A percentile compares a stretch with the other conserved stretches of the same genome.
Evolutionary conservation across 2,888 invertebrate species (phyloP).

Genomic region (Melinaea menophilus): DNA sequence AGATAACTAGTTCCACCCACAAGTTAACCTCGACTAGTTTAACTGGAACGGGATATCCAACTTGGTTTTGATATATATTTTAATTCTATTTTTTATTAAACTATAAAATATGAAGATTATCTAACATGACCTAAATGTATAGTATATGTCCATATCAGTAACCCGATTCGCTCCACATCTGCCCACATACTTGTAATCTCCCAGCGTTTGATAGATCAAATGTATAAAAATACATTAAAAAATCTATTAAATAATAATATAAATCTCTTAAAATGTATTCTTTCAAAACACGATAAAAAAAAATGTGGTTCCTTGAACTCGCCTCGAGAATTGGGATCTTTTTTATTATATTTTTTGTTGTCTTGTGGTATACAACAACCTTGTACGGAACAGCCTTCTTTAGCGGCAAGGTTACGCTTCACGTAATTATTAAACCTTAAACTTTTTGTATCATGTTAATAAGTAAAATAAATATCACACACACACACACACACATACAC

Average conservation of each 20-base stretch:
- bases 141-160: constrained; percentile 61
- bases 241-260: neutral
- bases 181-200: constrained; percentile 48
- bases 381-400: constrained; percentile 71
- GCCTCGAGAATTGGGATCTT: constrained; percentile 55
- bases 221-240: neutral
- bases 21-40: too few species aligned
- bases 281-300: constrained; percentile 31
- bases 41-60: too few species aligned
- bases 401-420: constrained; percentile 62
- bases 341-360: constrained; percentile 67
- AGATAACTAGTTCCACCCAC: too few species aligned
- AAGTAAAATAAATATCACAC: neutral
- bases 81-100: too few species aligned
- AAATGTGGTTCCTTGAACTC: constrained; percentile 47
- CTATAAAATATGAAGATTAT: neutral
- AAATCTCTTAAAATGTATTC: constrained; percentile 18
- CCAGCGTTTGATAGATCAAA: constrained; percentile 21
- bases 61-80: too few species aligned
- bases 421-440: constrained; percentile 28
- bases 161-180: constrained; percentile 71
- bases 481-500: too few species aligned
- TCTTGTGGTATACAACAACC: constrained; percentile 56
- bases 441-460: constrained; percentile 34
- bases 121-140: constrained; percentile 20